These are phyloP conservation scores for Himalopsyche anomala DNA, from an alignment of 2,888 invertebrate genomes.

Conservation along the genomic window DNA sequence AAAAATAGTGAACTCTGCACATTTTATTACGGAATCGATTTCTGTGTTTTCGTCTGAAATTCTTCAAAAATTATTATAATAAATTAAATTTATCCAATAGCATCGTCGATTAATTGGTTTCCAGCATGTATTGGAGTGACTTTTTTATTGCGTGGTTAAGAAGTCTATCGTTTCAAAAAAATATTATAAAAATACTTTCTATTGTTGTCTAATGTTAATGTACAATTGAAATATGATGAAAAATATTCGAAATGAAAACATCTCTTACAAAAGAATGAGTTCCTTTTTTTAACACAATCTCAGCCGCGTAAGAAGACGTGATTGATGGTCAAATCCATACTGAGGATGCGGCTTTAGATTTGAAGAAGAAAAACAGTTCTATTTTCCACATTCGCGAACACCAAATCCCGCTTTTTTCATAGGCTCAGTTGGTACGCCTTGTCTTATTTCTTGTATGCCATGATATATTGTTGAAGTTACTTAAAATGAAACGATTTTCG, in stretches of 20 bases:
- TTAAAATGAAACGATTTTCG: conserved; percentile 48
- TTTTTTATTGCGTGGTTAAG: background rate
- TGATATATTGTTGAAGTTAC: conserved; percentile 56
- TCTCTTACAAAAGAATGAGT: background rate
- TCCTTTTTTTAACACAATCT: conserved; percentile 25
- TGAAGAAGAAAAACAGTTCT: conserved; percentile 8
- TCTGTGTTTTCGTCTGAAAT: no score
- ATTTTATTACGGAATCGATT: no score
- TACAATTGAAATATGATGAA: conserved; percentile 13
- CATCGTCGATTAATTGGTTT: no score
- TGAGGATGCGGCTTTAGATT: conserved; percentile 21
- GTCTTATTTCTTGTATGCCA: background rate
- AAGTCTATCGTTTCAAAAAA: background rate
- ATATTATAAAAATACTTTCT: background rate
- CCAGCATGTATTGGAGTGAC: no score
- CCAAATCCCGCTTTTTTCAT: conserved; percentile 22
- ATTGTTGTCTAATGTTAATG: background rate
- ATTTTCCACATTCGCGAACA: conserved; percentile 22
- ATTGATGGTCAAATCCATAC: conserved; percentile 31
- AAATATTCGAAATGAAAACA: conserved; percentile 5
- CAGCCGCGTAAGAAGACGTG: conserved; percentile 16
- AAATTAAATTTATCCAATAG: no score
- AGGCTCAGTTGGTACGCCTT: conserved; percentile 41
- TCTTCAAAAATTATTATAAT: no score
- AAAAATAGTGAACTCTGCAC: no score